Conservation (phyloP, 2,888 invertebrate species). For the Andricus quercusramuli region DNA sequence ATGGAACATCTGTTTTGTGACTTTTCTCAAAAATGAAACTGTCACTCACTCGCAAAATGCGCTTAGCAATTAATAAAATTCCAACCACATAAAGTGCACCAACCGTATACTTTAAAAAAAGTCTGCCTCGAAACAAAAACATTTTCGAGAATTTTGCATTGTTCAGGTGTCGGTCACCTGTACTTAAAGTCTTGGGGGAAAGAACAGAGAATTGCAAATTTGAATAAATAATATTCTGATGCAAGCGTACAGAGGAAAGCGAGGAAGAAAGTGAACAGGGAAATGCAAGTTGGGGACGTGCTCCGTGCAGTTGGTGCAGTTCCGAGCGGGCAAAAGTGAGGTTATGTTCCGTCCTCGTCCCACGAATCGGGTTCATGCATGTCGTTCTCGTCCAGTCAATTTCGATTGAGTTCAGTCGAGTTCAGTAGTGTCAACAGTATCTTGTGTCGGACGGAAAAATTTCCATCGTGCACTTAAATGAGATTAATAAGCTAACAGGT, state of each 20-base stretch:
- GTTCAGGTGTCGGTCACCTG: background rate
- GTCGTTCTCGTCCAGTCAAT: too few species aligned
- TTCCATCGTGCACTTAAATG: background rate
- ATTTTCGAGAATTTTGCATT: conserved; percentile 37
- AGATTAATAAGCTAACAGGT: background rate
- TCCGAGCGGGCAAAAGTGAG: too few species aligned
- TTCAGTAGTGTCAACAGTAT: too few species aligned
- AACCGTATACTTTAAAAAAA: conserved; percentile 28
- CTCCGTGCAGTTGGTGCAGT: too few species aligned
- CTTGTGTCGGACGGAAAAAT: too few species aligned
- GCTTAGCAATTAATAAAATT: conserved; percentile 33
- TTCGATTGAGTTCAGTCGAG: too few species aligned
- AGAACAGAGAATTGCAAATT: background rate
- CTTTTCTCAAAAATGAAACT: conserved; percentile 2
- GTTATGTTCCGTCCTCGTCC: too few species aligned
- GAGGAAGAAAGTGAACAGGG: too few species aligned
- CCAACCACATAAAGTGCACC: conserved; percentile 32
- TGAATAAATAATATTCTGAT: background rate
- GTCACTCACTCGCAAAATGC: conserved; percentile 32
- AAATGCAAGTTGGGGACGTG: too few species aligned
- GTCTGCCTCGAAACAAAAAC: conserved; percentile 27
- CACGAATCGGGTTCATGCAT: too few species aligned
- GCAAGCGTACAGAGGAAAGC: too few species aligned
- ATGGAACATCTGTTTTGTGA: conserved; percentile 21
- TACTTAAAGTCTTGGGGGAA: background rate